phyloP scores from a whole-genome alignment of 2,888 invertebrate genomes.

The Drosophila fungiperda region DNA sequence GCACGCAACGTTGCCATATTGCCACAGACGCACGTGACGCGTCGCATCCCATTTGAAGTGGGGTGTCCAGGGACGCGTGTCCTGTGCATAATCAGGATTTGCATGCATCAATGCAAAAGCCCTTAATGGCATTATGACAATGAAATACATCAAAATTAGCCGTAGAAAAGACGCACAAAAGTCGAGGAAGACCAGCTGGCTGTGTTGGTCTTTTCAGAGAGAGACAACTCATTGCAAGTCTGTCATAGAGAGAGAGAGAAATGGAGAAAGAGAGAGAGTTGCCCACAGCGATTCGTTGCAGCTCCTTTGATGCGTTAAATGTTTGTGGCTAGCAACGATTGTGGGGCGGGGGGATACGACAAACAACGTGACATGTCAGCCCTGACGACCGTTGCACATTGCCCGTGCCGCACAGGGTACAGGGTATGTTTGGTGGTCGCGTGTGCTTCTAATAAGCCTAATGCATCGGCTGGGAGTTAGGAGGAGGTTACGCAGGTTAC shows the following conservation, averaged over 20 bases:
- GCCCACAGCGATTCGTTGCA: slow-evolving; percentile 62
- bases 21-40: slow-evolving; percentile 68
- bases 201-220: background rate
- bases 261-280: background rate
- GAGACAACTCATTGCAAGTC: background rate
- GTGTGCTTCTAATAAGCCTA: slow-evolving; percentile 78
- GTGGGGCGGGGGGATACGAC: background rate
- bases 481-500: slow-evolving; percentile 42
- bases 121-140: slow-evolving; percentile 60
- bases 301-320: slow-evolving; percentile 70
- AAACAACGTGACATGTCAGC: slow-evolving; percentile 41
- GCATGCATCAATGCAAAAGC: slow-evolving; percentile 72
- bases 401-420: slow-evolving; percentile 22
- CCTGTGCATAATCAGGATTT: slow-evolving; percentile 78
- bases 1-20: slow-evolving; percentile 63
- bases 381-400: slow-evolving; percentile 75
- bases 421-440: slow-evolving; percentile 49
- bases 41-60: slow-evolving; percentile 17
- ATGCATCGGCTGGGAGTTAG: slow-evolving; percentile 49
- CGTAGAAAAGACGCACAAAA: slow-evolving; percentile 1
- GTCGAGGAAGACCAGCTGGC: slow-evolving; percentile 2
- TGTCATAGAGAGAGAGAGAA: background rate
- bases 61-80: slow-evolving; percentile 70
- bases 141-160: slow-evolving; percentile 57
- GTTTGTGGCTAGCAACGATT: slow-evolving; percentile 57